Conservation (phyloP, 2,113 vertebrate genomes). For the Hiodon tergisus region DNA sequence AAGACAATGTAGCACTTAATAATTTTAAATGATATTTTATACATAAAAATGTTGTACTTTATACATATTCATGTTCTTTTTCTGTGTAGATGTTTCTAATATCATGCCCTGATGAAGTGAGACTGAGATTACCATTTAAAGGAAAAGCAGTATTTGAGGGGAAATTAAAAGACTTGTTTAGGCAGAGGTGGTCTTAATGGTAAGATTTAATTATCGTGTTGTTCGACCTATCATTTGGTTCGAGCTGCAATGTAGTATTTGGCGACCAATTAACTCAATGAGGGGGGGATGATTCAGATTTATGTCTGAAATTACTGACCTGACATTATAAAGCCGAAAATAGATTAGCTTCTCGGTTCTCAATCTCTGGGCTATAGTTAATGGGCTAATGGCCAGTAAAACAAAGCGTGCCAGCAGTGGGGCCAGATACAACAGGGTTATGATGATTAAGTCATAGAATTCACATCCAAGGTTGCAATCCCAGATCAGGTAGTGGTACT, state of each 20-base stretch:
- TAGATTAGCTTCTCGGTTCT: too few relatives aligned
- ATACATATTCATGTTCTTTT: conserved; percentile 48
- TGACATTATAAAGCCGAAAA: too few relatives aligned
- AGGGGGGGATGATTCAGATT: too few relatives aligned
- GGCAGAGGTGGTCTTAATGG: not conserved
- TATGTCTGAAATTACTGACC: too few relatives aligned
- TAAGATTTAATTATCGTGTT: not conserved
- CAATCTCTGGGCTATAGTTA: too few relatives aligned
- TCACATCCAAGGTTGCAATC: too few relatives aligned
- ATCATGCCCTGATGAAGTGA: conserved; percentile 36
- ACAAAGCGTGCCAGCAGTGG: too few relatives aligned
- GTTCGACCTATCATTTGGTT: too few relatives aligned
- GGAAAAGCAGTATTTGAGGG: not conserved
- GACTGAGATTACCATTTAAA: conserved; percentile 23
- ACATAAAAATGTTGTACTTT: not conserved
- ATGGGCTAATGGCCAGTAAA: too few relatives aligned
- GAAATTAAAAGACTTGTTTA: not conserved
- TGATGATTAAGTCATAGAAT: too few relatives aligned
- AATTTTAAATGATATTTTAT: conserved; percentile 47
- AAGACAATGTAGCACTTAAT: conserved; percentile 31
- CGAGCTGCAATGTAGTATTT: not conserved
- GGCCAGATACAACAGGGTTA: too few relatives aligned
- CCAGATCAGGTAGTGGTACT: too few relatives aligned
- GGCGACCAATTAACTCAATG: not conserved
- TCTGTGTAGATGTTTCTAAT: conserved; percentile 43